phyloP scores from a whole-genome alignment of 2,797 vertebrate species.

The Tenualosa thibaudeaui region DNA sequence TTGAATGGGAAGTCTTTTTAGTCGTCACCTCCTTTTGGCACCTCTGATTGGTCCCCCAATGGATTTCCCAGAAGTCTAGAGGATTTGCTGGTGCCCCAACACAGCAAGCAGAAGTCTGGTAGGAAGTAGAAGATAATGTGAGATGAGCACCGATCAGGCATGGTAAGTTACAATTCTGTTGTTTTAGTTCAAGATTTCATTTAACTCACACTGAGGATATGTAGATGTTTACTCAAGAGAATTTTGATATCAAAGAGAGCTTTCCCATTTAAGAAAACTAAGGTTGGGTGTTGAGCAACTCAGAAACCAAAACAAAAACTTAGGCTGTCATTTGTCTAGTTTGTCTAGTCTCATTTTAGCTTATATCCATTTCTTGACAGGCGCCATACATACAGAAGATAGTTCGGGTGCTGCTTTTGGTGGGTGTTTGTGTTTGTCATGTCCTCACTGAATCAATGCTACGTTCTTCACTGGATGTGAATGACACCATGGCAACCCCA shows the following conservation, averaged over 20 bases:
- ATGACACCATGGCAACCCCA: background rate
- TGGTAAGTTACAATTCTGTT: conserved; percentile 23
- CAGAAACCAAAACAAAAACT: conserved; percentile 18
- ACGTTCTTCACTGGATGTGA: background rate
- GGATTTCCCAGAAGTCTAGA: conserved; percentile 53
- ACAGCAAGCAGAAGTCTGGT: conserved; percentile 49
- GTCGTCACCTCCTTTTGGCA: background rate
- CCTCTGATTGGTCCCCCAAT: background rate
- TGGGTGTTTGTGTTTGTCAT: background rate
- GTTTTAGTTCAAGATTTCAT: background rate
- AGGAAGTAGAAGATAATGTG: conserved; percentile 44
- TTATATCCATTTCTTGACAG: background rate
- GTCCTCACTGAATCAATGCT: background rate
- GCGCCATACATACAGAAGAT: background rate
- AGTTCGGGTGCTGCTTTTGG: background rate
- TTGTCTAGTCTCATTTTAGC: background rate
- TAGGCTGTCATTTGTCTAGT: background rate
- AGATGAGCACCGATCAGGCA: conserved; percentile 48
- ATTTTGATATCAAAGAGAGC: background rate
- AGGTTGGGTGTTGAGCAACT: background rate
- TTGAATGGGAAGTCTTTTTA: conserved; percentile 47
- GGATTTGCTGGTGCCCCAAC: background rate
- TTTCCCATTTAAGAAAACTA: background rate
- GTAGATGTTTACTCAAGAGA: background rate
- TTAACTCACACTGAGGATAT: background rate